A percentile compares a stretch with the other conserved stretches of the same genome.
Conservation (phyloP, 2,888 invertebrate species). For the Hydrotaea cyrtoneurina region DNA sequence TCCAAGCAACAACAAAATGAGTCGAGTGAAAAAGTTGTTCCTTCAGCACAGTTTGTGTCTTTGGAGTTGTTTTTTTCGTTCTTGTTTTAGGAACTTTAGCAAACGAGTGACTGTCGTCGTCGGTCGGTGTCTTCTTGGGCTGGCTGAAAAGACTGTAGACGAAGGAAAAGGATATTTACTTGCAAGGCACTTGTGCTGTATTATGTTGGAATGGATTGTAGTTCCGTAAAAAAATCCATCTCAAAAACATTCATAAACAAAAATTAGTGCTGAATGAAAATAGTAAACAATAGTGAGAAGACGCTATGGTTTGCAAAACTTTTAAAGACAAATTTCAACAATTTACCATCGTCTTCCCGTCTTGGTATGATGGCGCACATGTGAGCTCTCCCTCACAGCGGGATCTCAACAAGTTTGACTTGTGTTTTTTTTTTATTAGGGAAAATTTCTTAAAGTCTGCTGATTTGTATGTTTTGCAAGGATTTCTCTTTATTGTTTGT, state of each 20-base stretch:
- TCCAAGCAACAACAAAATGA: neutral
- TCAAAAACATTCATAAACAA: conserved; percentile 2
- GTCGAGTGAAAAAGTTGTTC: neutral
- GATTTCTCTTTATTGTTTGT: too few relatives aligned
- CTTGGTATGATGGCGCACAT: too few relatives aligned
- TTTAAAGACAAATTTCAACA: neutral
- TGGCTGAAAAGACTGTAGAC: neutral
- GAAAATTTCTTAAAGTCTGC: too few relatives aligned
- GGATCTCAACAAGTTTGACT: neutral
- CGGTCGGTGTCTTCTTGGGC: too few relatives aligned
- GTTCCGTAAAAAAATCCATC: neutral
- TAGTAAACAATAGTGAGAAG: neutral
- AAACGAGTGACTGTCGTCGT: neutral
- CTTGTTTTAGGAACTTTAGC: too few relatives aligned
- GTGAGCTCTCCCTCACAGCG: too few relatives aligned
- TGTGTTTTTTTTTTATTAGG: too few relatives aligned
- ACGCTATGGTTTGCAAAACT: neutral
- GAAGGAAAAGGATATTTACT: neutral
- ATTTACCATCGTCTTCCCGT: too few relatives aligned
- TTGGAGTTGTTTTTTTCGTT: neutral
- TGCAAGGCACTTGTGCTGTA: too few relatives aligned
- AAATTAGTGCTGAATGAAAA: conserved; percentile 7
- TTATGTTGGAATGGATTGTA: too few relatives aligned
- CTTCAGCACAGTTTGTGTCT: neutral
- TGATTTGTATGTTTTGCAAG: too few relatives aligned